phyloP scores from a whole-genome alignment of 1,140 invertebrate species.

The Octopus sinensis region DNA sequence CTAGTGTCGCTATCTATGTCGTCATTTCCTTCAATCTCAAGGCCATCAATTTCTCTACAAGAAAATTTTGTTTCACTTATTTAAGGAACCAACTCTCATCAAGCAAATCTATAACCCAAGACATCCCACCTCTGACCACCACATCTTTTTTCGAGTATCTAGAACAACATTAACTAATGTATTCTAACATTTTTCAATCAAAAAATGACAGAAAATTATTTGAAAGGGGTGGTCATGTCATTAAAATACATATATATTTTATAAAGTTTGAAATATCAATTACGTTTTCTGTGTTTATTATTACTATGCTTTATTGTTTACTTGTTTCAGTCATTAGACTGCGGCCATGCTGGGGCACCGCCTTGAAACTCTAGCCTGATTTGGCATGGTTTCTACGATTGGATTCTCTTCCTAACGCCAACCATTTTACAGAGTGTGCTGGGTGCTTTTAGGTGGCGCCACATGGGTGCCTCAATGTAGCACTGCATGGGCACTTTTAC shows the following conservation, averaged over 20 bases:
- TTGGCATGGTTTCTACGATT: neutral
- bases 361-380: neutral
- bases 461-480: too few relatives aligned
- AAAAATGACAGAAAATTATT: neutral
- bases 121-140: neutral
- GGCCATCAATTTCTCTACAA: constrained; percentile 17
- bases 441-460: too few relatives aligned
- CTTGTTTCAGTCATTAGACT: neutral
- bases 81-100: neutral
- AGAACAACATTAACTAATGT: neutral
- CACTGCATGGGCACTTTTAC: too few relatives aligned
- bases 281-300: neutral
- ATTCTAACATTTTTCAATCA: neutral
- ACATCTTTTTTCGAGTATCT: neutral
- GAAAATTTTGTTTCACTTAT: neutral
- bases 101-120: neutral
- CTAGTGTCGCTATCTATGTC: constrained; percentile 9
- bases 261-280: too few relatives aligned
- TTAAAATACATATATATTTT: neutral
- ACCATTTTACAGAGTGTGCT: too few relatives aligned
- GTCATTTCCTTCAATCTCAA: constrained; percentile 18
- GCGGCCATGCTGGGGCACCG: neutral
- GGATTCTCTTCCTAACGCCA: neutral
- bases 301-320: neutral
- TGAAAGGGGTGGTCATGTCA: neutral